Evolutionary conservation across 2,888 invertebrate genomes (phyloP), one percentile per base, ranked within the genome.

Genomic region (Conus canariensis): DNA sequence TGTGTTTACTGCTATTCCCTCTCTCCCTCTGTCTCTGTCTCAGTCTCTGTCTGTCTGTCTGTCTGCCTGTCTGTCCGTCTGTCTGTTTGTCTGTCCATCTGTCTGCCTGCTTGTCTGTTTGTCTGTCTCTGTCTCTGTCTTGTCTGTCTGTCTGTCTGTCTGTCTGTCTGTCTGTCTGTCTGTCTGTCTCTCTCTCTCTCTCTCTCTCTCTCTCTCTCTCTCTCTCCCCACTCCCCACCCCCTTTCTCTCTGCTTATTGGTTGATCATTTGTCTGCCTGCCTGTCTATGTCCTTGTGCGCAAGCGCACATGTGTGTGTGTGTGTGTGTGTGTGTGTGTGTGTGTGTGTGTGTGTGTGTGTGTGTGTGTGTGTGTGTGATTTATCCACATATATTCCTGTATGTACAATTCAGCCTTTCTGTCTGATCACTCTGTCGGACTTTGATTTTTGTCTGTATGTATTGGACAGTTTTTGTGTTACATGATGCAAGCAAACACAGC

Each of bases 141-240:
- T 70, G 19, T 70, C 70, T 70, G 7, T 22, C 14, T 70, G 16
- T 70, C 70, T 70, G 16, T 70, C 19, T 70, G 16, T 70, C 22
- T 70, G 19, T 19, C 70, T 70, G 7, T 70, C 22, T 70, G 16
- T 70, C 70, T 70, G 70, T 70, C 70, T 70, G 19, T 70, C 67
- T 70, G 16, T 70, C 67, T 70, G 16, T 70, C 67, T 19, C 67
- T 16, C 10, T 70, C 67, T 70, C 14, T 70, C 67, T 70, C 16
- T 70, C 67, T 70, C 67, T 70, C 67, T 70, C 67, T 70, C 60
- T 60, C 60, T 60, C 60, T 60, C 60, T 80, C 80, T 80, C 80
- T 80, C 80, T 80, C 80, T 80, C 25, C 25, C 12, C 25, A 3
- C 25, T 25, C 25, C 77, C 25, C 77, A 25, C 25, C 25, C 25